Conservation (phyloP, 2,113 vertebrate species). For the Phalacrocorax carbo region DNA sequence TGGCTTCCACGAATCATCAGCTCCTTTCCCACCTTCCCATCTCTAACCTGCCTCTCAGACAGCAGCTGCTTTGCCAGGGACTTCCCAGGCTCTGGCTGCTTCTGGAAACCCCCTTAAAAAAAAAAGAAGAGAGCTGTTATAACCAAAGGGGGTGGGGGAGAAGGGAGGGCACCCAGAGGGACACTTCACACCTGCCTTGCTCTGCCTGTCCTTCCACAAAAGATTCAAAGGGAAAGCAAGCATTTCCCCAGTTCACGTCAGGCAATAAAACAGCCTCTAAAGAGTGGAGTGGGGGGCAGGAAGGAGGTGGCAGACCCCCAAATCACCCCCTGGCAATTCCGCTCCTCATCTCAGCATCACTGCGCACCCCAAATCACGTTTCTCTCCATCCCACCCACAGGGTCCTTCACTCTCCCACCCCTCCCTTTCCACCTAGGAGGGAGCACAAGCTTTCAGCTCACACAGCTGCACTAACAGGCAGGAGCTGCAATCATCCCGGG, state of each 20-base stretch:
- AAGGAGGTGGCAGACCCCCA: neutral
- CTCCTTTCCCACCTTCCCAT: neutral
- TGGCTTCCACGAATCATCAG: neutral
- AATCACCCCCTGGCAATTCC: rapidly evolving
- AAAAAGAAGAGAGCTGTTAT: neutral
- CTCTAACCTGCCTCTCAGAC: neutral
- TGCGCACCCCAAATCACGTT: neutral
- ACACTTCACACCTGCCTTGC: neutral
- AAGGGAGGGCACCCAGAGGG: neutral
- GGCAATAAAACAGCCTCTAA: neutral
- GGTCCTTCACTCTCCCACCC: neutral
- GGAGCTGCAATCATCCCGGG: neutral
- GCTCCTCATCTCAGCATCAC: neutral
- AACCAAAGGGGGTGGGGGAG: neutral
- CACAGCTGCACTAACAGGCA: neutral
- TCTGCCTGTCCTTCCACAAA: neutral
- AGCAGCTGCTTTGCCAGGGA: conserved; percentile 49
- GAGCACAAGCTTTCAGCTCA: neutral
- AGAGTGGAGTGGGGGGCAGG: neutral
- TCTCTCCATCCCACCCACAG: neutral
- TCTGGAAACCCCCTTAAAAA: conserved; percentile 51
- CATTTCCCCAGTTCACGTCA: neutral
- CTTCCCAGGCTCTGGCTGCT: conserved; percentile 28
- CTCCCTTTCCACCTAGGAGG: neutral
- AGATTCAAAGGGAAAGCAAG: neutral